Evolutionary conservation across 2,888 invertebrate species (phyloP).

Genomic region (Sminthurinus aureus): DNA sequence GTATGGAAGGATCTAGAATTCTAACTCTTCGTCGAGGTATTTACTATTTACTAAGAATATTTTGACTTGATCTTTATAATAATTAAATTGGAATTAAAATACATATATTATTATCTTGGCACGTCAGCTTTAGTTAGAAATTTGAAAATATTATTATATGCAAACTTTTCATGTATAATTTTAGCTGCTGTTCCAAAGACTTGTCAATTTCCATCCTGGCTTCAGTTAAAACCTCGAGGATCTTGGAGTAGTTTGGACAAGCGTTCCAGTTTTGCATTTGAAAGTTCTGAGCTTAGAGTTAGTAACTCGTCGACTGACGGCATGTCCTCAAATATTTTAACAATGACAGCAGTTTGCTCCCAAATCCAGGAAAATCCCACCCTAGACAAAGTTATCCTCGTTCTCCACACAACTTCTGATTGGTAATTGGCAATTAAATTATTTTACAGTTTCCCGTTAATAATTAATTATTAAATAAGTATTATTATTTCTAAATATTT

Average conservation of each 20-base stretch:
- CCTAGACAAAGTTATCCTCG: slow-evolving; percentile 66
- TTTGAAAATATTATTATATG: no score
- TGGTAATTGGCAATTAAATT: slow-evolving; percentile 67
- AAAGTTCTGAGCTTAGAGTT: slow-evolving; percentile 44
- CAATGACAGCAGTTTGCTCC: slow-evolving; percentile 57
- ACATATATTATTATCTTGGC: no score
- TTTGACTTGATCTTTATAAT: not conserved
- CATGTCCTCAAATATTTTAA: slow-evolving; percentile 47
- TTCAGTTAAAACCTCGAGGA: slow-evolving; percentile 74
- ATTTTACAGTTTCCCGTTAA: not conserved
- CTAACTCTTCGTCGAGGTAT: slow-evolving; percentile 82
- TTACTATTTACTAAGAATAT: no score
- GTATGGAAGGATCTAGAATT: slow-evolving; percentile 82
- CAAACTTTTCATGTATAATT: no score
- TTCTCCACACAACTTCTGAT: slow-evolving; percentile 77
- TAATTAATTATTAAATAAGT: not conserved
- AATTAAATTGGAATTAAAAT: not conserved
- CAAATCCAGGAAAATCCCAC: slow-evolving; percentile 62
- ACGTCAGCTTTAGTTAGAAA: no score
- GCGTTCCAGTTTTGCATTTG: slow-evolving; percentile 83
- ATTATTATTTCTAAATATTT: not conserved
- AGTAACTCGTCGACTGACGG: slow-evolving; percentile 51
- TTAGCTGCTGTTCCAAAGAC: slow-evolving; percentile 75
- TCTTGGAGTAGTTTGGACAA: slow-evolving; percentile 91
- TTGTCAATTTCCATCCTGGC: slow-evolving; percentile 88